These are phyloP conservation scores for Clarias laeviceps DNA, from an alignment of 2,797 vertebrate genomes.

Conservation along the genomic window DNA sequence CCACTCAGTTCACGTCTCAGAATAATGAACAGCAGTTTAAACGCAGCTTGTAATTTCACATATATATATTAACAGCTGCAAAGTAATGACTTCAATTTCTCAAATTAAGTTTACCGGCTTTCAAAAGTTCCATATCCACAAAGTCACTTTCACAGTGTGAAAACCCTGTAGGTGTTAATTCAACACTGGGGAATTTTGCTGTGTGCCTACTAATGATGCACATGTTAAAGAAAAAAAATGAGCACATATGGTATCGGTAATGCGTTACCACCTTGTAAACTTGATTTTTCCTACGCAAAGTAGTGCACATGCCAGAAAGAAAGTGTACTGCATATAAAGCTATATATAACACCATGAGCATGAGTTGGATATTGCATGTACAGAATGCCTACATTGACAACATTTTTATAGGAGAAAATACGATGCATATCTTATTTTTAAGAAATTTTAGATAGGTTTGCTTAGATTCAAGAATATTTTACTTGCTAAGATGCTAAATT, in stretches of 20 bases:
- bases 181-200: conserved; percentile 30
- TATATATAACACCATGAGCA: neutral
- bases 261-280: conserved; percentile 38
- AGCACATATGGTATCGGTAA: conserved; percentile 26
- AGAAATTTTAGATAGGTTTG: too few species aligned
- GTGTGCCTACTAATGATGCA: conserved; percentile 34
- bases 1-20: conserved; percentile 62
- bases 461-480: too few species aligned
- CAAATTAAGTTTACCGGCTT: neutral
- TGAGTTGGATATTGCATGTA: neutral
- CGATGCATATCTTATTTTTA: neutral
- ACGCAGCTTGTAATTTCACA: conserved; percentile 52
- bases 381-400: neutral
- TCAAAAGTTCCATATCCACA: conserved; percentile 25
- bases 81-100: conserved; percentile 24
- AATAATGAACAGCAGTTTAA: conserved; percentile 62
- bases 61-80: conserved; percentile 41
- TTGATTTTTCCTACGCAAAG: conserved; percentile 9
- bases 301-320: conserved; percentile 13
- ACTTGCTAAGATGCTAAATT: too few species aligned
- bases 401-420: conserved; percentile 1
- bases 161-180: conserved; percentile 30
- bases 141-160: conserved; percentile 10
- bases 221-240: conserved; percentile 22
- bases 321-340: neutral